These are phyloP conservation scores for Lanius ludovicianus DNA, from an alignment of 2,113 vertebrate species.

Conservation along the genomic window DNA sequence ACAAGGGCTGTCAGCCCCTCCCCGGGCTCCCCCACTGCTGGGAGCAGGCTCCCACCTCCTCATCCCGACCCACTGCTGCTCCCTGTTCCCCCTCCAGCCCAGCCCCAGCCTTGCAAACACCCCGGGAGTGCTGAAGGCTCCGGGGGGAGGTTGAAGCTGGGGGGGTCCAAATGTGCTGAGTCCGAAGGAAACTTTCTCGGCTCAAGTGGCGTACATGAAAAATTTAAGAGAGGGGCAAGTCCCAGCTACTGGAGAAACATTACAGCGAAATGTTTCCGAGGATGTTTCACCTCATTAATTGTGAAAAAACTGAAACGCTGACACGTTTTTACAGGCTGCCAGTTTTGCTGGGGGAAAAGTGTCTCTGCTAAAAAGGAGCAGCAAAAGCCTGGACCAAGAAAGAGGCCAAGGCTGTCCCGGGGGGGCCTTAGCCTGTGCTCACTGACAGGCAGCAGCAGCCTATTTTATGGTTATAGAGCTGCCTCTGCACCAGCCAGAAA, in stretches of 20 bases:
- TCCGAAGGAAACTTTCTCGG: slow-evolving; percentile 42
- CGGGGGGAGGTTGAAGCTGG: not conserved
- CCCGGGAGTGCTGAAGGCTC: not conserved
- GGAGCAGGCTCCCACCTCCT: not conserved
- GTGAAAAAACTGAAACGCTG: slow-evolving; percentile 62
- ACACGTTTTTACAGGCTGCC: slow-evolving; percentile 60
- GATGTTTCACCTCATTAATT: slow-evolving; percentile 70
- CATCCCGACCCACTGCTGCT: fast-evolving
- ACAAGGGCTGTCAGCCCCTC: not conserved
- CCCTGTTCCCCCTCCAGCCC: not conserved
- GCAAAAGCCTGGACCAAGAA: not conserved
- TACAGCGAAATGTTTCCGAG: slow-evolving; percentile 50
- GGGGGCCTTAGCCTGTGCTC: not conserved
- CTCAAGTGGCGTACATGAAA: slow-evolving; percentile 43
- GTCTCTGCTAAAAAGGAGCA: slow-evolving; percentile 32
- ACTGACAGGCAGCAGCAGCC: slow-evolving; percentile 40
- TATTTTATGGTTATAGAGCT: slow-evolving; percentile 26
- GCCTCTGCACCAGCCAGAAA: not conserved
- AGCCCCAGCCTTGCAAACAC: not conserved
- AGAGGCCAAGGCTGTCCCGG: slow-evolving; percentile 24
- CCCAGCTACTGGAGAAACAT: slow-evolving; percentile 46
- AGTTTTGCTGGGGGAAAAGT: slow-evolving; percentile 45
- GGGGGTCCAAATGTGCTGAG: slow-evolving; percentile 50
- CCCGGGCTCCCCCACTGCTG: not conserved
- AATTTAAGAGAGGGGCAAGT: slow-evolving; percentile 47